Evolutionary conservation across 2,888 invertebrate species (phyloP).

Genomic region (Pardosa pseudoannulata): DNA sequence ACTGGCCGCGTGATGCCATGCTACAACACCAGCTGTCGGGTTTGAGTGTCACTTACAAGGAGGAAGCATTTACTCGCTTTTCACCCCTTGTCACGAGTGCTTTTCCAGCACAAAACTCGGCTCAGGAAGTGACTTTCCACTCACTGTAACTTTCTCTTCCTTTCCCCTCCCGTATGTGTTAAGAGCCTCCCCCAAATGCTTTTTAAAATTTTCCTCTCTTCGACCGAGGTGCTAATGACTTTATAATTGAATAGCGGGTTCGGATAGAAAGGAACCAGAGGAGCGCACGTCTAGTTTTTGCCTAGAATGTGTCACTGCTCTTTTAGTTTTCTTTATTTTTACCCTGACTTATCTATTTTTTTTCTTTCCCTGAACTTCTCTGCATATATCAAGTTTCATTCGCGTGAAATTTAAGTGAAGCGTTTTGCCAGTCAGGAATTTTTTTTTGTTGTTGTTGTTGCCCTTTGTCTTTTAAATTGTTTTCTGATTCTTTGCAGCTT

Average conservation of each 20-base stretch:
- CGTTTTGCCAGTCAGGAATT: no score
- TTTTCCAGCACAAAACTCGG: not conserved
- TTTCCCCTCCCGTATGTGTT: no score
- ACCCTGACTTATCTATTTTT: no score
- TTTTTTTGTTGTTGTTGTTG: no score
- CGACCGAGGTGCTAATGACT: constrained; percentile 53
- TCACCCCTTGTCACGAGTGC: not conserved
- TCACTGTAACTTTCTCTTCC: not conserved
- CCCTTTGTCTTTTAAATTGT: no score
- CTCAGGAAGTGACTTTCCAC: constrained; percentile 60
- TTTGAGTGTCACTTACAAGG: constrained; percentile 61
- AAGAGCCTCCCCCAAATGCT: constrained; percentile 11
- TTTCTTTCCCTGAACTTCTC: no score
- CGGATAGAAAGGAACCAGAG: constrained; percentile 19
- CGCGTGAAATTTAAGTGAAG: no score
- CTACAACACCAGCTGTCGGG: constrained; percentile 4
- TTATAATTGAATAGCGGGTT: constrained; percentile 62
- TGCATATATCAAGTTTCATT: no score
- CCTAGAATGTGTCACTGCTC: not conserved
- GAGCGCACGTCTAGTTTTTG: not conserved
- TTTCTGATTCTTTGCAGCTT: no score
- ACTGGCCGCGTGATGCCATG: not conserved
- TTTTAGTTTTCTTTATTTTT: no score
- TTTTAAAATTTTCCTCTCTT: constrained; percentile 19
- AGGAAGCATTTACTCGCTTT: constrained; percentile 5